Conservation (phyloP, 30 jellyfish, hydroid and myxozoan genomes). For the Morbakka virulenta region DNA sequence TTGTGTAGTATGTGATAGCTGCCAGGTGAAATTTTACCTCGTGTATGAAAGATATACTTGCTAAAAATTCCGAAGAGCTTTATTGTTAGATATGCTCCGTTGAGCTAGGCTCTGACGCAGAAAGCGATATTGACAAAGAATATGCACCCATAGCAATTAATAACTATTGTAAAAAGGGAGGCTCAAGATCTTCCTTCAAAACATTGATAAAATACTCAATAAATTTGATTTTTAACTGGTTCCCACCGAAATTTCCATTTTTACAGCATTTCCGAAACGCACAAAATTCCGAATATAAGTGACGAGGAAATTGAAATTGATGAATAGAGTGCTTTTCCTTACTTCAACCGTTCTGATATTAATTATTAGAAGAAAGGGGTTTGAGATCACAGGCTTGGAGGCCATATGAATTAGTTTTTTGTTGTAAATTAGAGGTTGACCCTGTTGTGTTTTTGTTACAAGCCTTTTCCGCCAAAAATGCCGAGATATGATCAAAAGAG, state of each 20-base stretch:
- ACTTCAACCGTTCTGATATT: slow-evolving; percentile 21
- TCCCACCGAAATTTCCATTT: slow-evolving; percentile 31
- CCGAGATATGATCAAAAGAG: slow-evolving; percentile 48
- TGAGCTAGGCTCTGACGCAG: slow-evolving; percentile 19
- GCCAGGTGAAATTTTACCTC: slow-evolving; percentile 26
- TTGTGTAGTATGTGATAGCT: slow-evolving; percentile 20
- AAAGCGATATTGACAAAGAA: slow-evolving; percentile 34
- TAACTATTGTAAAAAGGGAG: slow-evolving; percentile 22
- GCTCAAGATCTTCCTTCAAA: slow-evolving; percentile 43
- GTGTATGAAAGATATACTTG: slow-evolving; percentile 30
- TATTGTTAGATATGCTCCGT: slow-evolving; percentile 28
- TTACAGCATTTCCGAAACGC: slow-evolving; percentile 25
- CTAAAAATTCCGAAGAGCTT: slow-evolving; percentile 24
- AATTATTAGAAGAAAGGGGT: slow-evolving; percentile 15
- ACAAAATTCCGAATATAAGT: background rate
- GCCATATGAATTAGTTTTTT: slow-evolving; percentile 50
- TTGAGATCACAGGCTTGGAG: slow-evolving; percentile 47
- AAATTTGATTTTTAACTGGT: slow-evolving; percentile 23
- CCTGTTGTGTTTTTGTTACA: slow-evolving; percentile 48
- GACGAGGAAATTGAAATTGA: slow-evolving; percentile 1
- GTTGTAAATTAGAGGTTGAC: slow-evolving; percentile 28
- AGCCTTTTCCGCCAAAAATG: slow-evolving; percentile 48
- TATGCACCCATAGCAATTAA: background rate
- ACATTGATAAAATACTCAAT: slow-evolving; percentile 27
- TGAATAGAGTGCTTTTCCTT: background rate